phyloP scores from a whole-genome alignment of 2,797 vertebrate species.

The Ambastaia sidthimunki region DNA sequence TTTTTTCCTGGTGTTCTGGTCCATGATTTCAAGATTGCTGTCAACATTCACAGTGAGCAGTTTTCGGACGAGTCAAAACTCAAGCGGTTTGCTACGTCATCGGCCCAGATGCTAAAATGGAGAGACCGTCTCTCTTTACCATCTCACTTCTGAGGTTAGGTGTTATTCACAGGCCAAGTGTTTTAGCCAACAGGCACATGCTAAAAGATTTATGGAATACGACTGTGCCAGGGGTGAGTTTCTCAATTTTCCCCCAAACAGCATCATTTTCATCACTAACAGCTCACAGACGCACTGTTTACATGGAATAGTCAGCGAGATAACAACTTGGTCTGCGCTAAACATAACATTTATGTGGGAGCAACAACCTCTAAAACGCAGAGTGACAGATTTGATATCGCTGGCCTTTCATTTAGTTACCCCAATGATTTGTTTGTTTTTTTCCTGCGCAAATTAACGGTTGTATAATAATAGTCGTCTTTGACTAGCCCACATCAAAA shows the following conservation, averaged over 20 bases:
- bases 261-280: conserved; percentile 68
- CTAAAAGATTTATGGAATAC: conserved; percentile 92
- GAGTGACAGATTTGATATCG: conserved; percentile 51
- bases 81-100: conserved; percentile 24
- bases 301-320: conserved; percentile 70
- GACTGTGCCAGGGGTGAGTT: conserved; percentile 87
- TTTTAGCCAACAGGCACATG: conserved; percentile 91
- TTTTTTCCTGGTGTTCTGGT: conserved; percentile 31
- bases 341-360: conserved; percentile 66
- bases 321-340: conserved; percentile 64
- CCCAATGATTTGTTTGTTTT: conserved; percentile 30
- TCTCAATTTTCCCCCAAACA: conserved; percentile 82
- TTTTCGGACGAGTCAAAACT: conserved; percentile 31
- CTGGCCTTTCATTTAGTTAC: conserved; percentile 35
- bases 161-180: conserved; percentile 74
- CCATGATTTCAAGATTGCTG: conserved; percentile 29
- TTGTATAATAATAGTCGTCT: conserved; percentile 31
- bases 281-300: conserved; percentile 65
- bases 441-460: conserved; percentile 20
- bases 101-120: conserved; percentile 13
- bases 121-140: conserved; percentile 13
- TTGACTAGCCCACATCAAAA: conserved; percentile 22
- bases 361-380: conserved; percentile 62
- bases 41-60: conserved; percentile 13
- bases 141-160: conserved; percentile 63